Percentiles rank a stretch among this genome's conserved stretches.
Conservation (phyloP, 2,888 invertebrate genomes). For the Oxyteleia sp. region DNA sequence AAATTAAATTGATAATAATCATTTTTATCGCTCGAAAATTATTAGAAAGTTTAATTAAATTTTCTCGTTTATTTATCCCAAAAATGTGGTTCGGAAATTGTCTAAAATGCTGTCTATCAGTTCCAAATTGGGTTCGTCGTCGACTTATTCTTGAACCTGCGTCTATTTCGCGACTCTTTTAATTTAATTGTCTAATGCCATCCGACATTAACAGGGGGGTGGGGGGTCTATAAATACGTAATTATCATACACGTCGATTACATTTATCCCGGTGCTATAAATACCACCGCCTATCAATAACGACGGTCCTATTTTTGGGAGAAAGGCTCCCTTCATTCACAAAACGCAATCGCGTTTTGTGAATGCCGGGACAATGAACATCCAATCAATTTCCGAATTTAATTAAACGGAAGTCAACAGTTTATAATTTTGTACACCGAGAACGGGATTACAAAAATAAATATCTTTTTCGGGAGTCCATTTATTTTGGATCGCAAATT, state of each 20-base stretch:
- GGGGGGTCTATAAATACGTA: slow-evolving; percentile 22
- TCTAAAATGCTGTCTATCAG: too few species aligned
- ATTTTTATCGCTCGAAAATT: too few species aligned
- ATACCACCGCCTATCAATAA: slow-evolving; percentile 34
- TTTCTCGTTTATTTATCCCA: too few species aligned
- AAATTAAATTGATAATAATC: not conserved
- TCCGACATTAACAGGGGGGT: not conserved
- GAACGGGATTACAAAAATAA: too few species aligned
- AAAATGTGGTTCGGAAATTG: too few species aligned
- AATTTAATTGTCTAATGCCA: not conserved
- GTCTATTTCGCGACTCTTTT: not conserved
- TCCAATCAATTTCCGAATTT: slow-evolving; percentile 18
- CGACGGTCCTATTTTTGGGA: slow-evolving; percentile 34
- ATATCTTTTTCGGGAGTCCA: too few species aligned
- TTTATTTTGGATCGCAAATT: too few species aligned
- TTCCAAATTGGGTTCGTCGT: not conserved
- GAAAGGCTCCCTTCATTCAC: slow-evolving; percentile 30
- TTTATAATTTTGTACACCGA: slow-evolving; percentile 1
- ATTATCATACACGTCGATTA: slow-evolving; percentile 31
- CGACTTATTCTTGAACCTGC: not conserved
- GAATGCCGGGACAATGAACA: slow-evolving; percentile 25
- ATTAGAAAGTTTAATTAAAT: too few species aligned
- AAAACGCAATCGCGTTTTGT: slow-evolving; percentile 9
- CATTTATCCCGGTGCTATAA: slow-evolving; percentile 21
- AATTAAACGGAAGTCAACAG: slow-evolving; percentile 17